Percentiles rank a stretch among this genome's conserved stretches.
These are phyloP conservation scores for Drosophila dunni DNA, from an alignment of 1,140 invertebrate genomes.

Conservation along the genomic window DNA sequence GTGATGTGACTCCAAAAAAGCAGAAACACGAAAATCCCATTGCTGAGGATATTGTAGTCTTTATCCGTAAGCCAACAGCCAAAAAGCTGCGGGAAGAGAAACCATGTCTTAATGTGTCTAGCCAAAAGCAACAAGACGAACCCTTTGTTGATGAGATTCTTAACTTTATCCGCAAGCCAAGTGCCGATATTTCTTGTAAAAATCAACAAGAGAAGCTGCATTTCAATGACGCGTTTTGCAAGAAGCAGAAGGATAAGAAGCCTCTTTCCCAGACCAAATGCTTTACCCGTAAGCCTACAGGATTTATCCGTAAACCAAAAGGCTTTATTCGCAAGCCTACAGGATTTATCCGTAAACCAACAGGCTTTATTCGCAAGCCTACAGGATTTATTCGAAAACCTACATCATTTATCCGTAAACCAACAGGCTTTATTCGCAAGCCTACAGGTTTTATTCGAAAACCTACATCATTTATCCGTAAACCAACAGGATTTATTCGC, in stretches of 20 bases:
- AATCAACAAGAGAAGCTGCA: background rate
- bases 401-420: too few species aligned
- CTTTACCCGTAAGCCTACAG: too few species aligned
- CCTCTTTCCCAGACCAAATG: background rate
- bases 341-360: too few species aligned
- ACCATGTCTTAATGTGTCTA: background rate
- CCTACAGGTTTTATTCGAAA: too few species aligned
- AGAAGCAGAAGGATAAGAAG: constrained; percentile 1
- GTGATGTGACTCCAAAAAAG: background rate
- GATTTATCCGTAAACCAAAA: too few species aligned
- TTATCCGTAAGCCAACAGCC: background rate
- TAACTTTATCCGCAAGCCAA: background rate
- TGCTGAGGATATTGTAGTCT: background rate
- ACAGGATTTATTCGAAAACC: too few species aligned
- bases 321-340: too few species aligned
- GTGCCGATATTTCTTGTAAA: background rate
- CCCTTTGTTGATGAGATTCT: background rate
- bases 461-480: too few species aligned
- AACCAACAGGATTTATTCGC: too few species aligned
- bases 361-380: too few species aligned
- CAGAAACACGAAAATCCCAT: background rate
- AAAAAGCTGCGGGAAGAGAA: background rate
- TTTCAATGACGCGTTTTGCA: background rate
- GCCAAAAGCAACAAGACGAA: background rate
- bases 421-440: too few species aligned